Evolutionary conservation across 2,797 vertebrate genomes (phyloP), one percentile per base, ranked within the genome.

Genomic region (Dromococcyx pavoninus): DNA sequence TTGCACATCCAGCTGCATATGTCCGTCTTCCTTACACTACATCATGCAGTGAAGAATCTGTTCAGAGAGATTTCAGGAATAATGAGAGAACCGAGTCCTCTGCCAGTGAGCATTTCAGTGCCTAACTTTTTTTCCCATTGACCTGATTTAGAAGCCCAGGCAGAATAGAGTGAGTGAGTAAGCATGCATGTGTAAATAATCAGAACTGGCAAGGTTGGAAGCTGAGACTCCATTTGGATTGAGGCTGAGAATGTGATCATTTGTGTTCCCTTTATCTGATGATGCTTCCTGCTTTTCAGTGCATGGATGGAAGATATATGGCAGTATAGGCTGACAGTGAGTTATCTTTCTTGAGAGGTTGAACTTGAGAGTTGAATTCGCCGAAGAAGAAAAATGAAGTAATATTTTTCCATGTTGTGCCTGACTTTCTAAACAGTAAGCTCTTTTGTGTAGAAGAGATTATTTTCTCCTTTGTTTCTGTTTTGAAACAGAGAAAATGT

Each of bases 241-340:
- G 4, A 57, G 11, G 17, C 1, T 88, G 46, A 53, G 58, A 84
- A 53, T 0, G 0, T n/a, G 9, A 24, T 56, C 1, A 1, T 3
- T 88, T 89, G 53, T 30, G 28, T 80, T 90, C 5, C 44, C 9
- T 44, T 74, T 72, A 27, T 57, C 35, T 77, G 21, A 19, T 43
- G n/a, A 27, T 39, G 37, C 32, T 74, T 64, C 17, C 28, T 27
- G 37, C 19, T 80, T 89, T 79, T 70, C 39, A 25, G 6, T 0
- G 0, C 5, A 1, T 25, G n/a, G 11, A 11, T 79, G 23, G 11
- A 9, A 11, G 7, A 28, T 44, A 28, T 3, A 3, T 7, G 8
- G 10, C 27, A 35, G 6, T 22, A 28, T 37, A 56, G 23, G 11
- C 64, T 30, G 25, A 44, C 21, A 33, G 32, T 8, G 28, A 9